Base-by-base conservation (phyloP, 2,113 vertebrate species). In the Panurus biarmicus region DNA sequence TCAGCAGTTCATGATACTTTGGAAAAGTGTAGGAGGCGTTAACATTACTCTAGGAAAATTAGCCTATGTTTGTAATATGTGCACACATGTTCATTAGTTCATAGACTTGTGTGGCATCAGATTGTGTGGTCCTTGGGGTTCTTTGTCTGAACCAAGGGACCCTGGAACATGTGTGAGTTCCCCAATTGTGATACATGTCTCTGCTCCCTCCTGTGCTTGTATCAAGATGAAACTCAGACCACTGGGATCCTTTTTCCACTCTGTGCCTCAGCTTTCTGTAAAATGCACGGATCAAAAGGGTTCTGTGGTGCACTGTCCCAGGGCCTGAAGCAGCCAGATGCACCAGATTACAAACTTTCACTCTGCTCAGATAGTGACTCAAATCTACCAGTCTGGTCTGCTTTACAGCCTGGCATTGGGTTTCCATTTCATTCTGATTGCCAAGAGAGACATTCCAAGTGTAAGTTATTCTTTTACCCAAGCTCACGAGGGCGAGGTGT, bases 361-460 rank as follows among this genome's bases (percentile, higher is more conserved):
- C 62, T 79, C 28, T 7, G 10, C 61, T 79, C 45, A 54, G 54
- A 12, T 51, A 25, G 42, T 66, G 62, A 54, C 29, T 90, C 26
- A 31, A 60, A 92, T 66, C 62, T 88, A 16, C 67, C 33, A 25
- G 58, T 80, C 88, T 83, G 85, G 23, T 90, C 56, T 8, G n/a
- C 81, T 92, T 36, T 72, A 12, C 50, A 36, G 50, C 64, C 65
- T 36, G 72, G 56, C 62, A 75, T 92, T 86, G 83, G 35, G 70
- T 93, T 95, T 51, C 57, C 62, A 44, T 81, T 89, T 93, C 70
- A 44, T 81, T 90, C 61, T 75, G 25, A 73, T 69, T 93, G 85
- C 57, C 54, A 67, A 72, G 75, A 79, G 56, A 90, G 54, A 85
- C 90, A 82, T 94, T 94, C 86, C 83, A 94, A 85, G 57, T 11